Percentiles rank a stretch among this genome's conserved stretches.
Evolutionary conservation across 2,113 vertebrate species (phyloP).

Genomic region (Gnathonemus longibarbis): DNA sequence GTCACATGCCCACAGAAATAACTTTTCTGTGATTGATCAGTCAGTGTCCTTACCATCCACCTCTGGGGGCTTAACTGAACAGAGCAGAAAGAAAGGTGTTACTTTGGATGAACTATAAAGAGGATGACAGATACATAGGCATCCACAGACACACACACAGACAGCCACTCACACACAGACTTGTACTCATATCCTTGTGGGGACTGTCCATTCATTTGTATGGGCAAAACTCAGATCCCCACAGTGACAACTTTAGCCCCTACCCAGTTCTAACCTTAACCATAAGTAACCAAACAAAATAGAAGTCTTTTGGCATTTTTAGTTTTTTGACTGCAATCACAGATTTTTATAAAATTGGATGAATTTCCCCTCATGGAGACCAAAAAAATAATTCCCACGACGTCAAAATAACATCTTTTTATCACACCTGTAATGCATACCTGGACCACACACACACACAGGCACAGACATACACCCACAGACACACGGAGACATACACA

Average conservation of each 20-base stretch:
- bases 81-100: background rate
- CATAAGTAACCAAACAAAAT: no score
- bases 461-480: background rate
- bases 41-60: background rate
- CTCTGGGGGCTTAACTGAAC: slow-evolving; percentile 8
- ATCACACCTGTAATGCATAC: background rate
- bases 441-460: background rate
- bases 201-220: no score
- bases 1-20: slow-evolving; percentile 14
- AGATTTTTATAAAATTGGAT: no score
- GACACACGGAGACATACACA: background rate
- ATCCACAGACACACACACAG: background rate
- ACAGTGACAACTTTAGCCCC: no score
- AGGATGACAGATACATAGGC: background rate
- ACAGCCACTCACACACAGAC: slow-evolving; percentile 3
- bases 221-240: no score
- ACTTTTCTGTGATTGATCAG: slow-evolving; percentile 5
- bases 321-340: no score
- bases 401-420: no score
- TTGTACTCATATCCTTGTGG: no score
- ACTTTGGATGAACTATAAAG: background rate
- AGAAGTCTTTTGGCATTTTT: no score
- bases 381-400: no score
- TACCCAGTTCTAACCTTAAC: no score
- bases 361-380: no score